Evolutionary conservation across 2,888 invertebrate genomes (phyloP), one percentile per base, ranked within the genome.

Genomic region (Oscheius sp.): DNA sequence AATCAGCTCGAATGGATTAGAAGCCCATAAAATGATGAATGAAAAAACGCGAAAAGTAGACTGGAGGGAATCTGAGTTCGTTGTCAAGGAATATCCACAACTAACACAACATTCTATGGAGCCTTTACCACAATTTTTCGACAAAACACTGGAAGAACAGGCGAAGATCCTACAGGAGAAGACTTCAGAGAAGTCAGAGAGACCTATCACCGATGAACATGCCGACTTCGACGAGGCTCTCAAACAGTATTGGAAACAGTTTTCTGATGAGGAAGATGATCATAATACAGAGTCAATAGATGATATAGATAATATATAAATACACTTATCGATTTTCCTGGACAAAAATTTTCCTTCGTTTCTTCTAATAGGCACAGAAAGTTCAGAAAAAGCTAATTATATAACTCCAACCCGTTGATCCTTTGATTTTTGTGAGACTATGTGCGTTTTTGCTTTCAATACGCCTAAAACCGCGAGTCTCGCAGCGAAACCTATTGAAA

Each of bases 251-350:
- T 20, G 30, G 5, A 54, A 33, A n/a, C 30, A 30, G 20, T 54
- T 33, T 33, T 30, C 50, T 12, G 26, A 50, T 50, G 22, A 22
- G n/a, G 26, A 30, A 28, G n/a, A 4, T 36, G 12, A 9, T 36
- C 56, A 56, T 56, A 56, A 56, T 56, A 50, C 38, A 56, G 33
- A 56, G 36, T 41, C 12, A 3, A 14, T 41, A 4, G 2, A 6
- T 17, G 41, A 12, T 3, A 20, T 6, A 41, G 14, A 41, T 41
- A 28, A 50, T 26, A n/a, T 50, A 50, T n/a, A 28, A 50, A 50
- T 28, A 28, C n/a, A 14, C 32, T 36, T 3, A 20, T 38, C 36
- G 38, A 56, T 38, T 56, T 36, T 28, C 14, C 30, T 47, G 14
- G 9, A 9, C 12, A 8, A 36, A 36, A 36, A 36, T 36, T 36